phyloP scores from a whole-genome alignment of 2,797 vertebrate species.

The Peromyscus nudipes region DNA sequence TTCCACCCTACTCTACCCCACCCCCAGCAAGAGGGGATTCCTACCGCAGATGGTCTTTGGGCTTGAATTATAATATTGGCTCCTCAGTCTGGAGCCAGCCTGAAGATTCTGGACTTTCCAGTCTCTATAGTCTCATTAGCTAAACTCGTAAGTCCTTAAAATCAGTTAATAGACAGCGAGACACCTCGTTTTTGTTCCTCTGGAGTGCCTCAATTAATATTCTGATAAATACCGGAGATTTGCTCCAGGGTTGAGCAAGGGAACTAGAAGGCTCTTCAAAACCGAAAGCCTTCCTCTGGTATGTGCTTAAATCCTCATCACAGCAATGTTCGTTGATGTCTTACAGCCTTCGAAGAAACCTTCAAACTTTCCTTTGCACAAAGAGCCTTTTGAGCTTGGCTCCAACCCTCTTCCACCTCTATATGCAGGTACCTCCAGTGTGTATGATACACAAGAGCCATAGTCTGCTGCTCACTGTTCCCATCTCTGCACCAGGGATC shows the following conservation, averaged over 20 bases:
- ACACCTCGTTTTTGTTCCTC: neutral
- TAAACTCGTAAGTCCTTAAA: neutral
- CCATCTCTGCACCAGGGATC: neutral
- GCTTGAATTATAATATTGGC: neutral
- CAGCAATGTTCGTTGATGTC: neutral
- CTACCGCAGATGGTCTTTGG: neutral
- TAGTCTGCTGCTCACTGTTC: fast-evolving
- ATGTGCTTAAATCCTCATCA: neutral
- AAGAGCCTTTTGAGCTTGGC: neutral
- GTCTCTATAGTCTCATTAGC: neutral
- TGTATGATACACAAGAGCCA: fast-evolving
- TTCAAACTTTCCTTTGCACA: neutral
- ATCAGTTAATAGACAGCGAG: neutral
- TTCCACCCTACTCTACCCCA: neutral
- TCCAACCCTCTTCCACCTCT: neutral
- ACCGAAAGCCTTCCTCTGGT: neutral
- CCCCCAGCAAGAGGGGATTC: neutral
- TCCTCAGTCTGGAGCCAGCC: neutral
- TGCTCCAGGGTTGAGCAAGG: neutral
- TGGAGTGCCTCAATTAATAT: neutral
- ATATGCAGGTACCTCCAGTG: neutral
- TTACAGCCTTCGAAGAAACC: neutral
- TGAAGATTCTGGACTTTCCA: neutral
- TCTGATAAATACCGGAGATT: neutral
- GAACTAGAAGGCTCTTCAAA: neutral